Conservation (phyloP, 2,888 invertebrate species). For the Agrotis puta region DNA sequence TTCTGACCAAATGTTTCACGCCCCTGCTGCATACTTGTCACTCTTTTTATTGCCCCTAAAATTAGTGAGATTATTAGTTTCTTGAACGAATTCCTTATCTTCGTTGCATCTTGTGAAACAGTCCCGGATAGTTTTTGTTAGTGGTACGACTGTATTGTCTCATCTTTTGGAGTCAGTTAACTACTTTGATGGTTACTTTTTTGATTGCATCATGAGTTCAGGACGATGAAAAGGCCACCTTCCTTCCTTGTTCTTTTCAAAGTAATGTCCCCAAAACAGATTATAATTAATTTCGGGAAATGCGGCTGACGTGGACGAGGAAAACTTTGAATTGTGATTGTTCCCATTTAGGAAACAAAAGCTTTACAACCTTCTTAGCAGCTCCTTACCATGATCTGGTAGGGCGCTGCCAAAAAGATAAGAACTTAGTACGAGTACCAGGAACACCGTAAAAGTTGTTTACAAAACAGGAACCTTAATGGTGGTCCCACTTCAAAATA, state of each 20-base stretch:
- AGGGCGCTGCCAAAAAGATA: not conserved
- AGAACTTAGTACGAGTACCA: not conserved
- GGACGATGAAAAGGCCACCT: not conserved
- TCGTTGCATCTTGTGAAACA: slow-evolving; percentile 47
- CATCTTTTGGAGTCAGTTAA: slow-evolving; percentile 29
- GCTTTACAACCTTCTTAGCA: not conserved
- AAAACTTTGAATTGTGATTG: slow-evolving; percentile 19
- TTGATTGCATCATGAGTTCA: slow-evolving; percentile 12
- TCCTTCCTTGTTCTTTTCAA: no score
- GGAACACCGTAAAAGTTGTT: slow-evolving; percentile 4
- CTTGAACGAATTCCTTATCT: slow-evolving; percentile 62
- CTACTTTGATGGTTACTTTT: not conserved
- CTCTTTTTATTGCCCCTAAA: slow-evolving; percentile 68
- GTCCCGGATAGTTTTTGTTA: slow-evolving; percentile 42
- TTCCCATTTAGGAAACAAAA: slow-evolving; percentile 26
- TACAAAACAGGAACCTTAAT: not conserved
- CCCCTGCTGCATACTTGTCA: slow-evolving; percentile 79
- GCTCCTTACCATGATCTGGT: not conserved
- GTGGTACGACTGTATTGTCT: slow-evolving; percentile 9
- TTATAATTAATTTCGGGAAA: slow-evolving; percentile 25
- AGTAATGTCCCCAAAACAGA: not conserved
- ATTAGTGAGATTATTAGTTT: slow-evolving; percentile 61
- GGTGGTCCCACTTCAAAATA: slow-evolving; percentile 2
- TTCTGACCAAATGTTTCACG: slow-evolving; percentile 80
- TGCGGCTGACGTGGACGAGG: slow-evolving; percentile 14